A percentile compares a stretch with the other conserved stretches of the same genome.
These are phyloP conservation scores for Achroia grisella DNA, from an alignment of 1,140 invertebrate species.

Conservation along the genomic window DNA sequence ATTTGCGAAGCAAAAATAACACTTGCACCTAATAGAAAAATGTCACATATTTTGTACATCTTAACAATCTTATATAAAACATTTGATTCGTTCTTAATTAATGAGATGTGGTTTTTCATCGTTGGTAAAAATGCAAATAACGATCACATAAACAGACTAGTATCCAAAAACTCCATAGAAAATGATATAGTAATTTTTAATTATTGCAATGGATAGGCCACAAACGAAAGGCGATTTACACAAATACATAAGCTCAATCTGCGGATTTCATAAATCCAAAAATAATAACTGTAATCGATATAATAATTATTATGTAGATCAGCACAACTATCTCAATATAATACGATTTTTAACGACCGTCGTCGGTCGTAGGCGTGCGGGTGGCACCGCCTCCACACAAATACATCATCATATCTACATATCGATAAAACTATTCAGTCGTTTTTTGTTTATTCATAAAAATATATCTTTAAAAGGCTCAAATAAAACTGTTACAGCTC, in stretches of 20 bases:
- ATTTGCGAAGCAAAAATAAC: constrained; percentile 32
- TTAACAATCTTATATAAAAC: constrained; percentile 47
- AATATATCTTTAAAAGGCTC: constrained; percentile 72
- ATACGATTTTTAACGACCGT: constrained; percentile 67
- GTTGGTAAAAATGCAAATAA: constrained; percentile 67
- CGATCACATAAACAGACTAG: constrained; percentile 71
- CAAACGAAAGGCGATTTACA: constrained; percentile 54
- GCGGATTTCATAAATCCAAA: constrained; percentile 69
- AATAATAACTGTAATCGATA: constrained; percentile 42
- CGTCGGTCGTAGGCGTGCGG: constrained; percentile 34
- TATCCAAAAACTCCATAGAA: constrained; percentile 62
- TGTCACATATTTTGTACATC: constrained; percentile 57
- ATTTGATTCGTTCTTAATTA: constrained; percentile 58
- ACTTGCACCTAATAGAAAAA: constrained; percentile 55
- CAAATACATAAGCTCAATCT: constrained; percentile 54
- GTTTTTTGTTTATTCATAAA: constrained; percentile 71
- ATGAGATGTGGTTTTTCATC: constrained; percentile 63
- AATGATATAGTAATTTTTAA: constrained; percentile 46
- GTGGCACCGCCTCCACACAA: constrained; percentile 45
- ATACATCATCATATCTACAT: constrained; percentile 47
- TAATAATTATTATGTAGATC: constrained; percentile 42
- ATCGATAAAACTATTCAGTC: constrained; percentile 71
- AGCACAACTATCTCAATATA: constrained; percentile 67
- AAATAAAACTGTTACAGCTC: constrained; percentile 62
- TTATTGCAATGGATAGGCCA: constrained; percentile 63